Evolutionary conservation across 2,797 vertebrate genomes (phyloP).

Genomic region (Onychomys torridus): DNA sequence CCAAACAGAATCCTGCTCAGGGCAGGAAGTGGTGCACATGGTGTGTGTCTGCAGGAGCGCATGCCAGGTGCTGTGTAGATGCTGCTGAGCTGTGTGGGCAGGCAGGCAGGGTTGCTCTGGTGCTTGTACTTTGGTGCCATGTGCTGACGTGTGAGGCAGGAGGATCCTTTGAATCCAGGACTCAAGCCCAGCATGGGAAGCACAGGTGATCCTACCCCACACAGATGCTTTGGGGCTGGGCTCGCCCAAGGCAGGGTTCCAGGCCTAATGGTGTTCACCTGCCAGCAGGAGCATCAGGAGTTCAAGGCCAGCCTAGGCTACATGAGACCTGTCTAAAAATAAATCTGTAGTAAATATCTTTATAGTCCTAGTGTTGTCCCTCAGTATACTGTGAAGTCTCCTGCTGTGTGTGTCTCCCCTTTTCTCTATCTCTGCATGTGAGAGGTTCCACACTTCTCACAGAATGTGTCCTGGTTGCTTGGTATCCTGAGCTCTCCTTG

Average conservation of each 20-base stretch:
- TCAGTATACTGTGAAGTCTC: not conserved
- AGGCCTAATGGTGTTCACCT: not conserved
- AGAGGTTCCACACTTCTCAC: not conserved
- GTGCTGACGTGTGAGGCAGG: not conserved
- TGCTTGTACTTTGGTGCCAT: not conserved
- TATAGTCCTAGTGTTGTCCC: not conserved
- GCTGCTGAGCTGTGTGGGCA: not conserved
- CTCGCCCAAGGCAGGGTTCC: not conserved
- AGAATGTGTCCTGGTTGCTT: not conserved
- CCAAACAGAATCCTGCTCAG: not conserved
- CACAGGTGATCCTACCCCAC: not conserved
- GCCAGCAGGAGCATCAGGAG: not conserved
- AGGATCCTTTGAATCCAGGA: not conserved
- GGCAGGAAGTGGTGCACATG: not conserved
- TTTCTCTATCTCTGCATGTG: not conserved
- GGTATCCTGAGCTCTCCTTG: not conserved
- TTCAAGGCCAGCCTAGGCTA: not conserved
- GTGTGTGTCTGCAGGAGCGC: not conserved
- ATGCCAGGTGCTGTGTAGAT: not conserved
- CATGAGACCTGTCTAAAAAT: not conserved
- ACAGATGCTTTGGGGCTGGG: not conserved
- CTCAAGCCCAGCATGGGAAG: not conserved
- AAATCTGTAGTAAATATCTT: not conserved
- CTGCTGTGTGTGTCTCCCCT: not conserved
- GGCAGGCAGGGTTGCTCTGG: not conserved